Base-by-base conservation (phyloP, 92 coral and sea anemone species). In the Palythoa grandis region DNA sequence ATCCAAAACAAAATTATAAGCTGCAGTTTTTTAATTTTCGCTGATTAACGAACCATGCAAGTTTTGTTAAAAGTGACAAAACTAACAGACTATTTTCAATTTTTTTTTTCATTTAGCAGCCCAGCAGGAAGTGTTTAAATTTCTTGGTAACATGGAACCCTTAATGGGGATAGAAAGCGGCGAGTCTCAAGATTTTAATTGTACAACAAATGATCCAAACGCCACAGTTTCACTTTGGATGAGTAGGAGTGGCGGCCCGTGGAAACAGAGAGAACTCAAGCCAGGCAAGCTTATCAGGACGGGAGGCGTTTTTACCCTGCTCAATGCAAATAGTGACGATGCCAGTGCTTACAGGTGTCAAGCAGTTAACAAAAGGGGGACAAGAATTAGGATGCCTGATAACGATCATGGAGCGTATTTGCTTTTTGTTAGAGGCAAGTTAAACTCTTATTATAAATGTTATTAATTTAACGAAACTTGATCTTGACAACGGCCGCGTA, bases 161-260 rank as follows among this genome's bases (percentile, higher is more conserved):
- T 37, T 12, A 6, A 2, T n/a, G 2, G 0, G 4, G 0, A 16
- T 48, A 22, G 19, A 50, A 23, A 1, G 16, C 2, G 35, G 35
- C 0, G 35, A 29, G 35, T 29, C 35, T 29, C 0, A 25, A 4
- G 23, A 29, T 13, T 77, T 77, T 19, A 17, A 77, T 23, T 77
- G 82, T 67, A 56, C 50, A 5, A 77, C 82, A 20, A 77, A 77
- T 37, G 82, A 77, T 9, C 82, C 52, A 57, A 77, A 57, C 3
- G 82, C 82, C 2, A 56, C 68, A 0, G 13, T 12, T 6, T 77
- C 82, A 15, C 25, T 77, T 37, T 57, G 70, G 82, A 56, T 14
- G 48, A 57, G 8, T 2, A 7, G 3, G 17, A 2, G 12, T 15
- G 15, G 2, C 13, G 29, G 4, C 1, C 4, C 3, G 20, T 77